A percentile compares a stretch with the other conserved stretches of the same genome.
Evolutionary conservation across 2,797 vertebrate species (phyloP).

Genomic region (Tapera naevia): DNA sequence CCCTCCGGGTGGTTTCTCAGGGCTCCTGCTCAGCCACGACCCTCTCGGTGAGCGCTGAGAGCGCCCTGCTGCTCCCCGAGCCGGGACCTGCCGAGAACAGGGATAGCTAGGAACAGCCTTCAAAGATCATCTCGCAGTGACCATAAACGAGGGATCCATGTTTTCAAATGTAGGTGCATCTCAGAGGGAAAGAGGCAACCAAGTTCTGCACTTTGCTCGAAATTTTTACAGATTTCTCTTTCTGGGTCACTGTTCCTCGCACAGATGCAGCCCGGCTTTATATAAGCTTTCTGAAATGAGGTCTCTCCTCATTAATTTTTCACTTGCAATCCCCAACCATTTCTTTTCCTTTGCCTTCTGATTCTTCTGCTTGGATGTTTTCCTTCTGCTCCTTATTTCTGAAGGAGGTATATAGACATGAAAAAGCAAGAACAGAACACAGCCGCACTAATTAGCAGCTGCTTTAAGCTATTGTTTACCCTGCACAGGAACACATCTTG

Average conservation of each 20-base stretch:
- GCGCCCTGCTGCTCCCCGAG: not conserved
- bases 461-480: slow-evolving; percentile 29
- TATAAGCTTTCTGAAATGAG: not conserved
- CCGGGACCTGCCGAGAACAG: rapidly evolving
- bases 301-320: slow-evolving; percentile 41
- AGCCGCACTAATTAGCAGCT: slow-evolving; percentile 21
- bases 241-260: not conserved
- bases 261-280: not conserved
- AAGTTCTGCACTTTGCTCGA: not conserved
- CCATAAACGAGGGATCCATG: not conserved
- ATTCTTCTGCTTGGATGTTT: slow-evolving; percentile 37
- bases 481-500: not conserved
- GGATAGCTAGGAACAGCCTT: rapidly evolving
- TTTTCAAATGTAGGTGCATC: not conserved
- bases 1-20: not conserved
- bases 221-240: not conserved
- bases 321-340: not conserved
- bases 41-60: rapidly evolving
- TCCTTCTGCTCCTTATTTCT: slow-evolving; percentile 6
- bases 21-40: not conserved
- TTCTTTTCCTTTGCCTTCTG: slow-evolving; percentile 1
- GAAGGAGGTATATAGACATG: not conserved
- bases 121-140: not conserved
- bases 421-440: not conserved
- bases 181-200: not conserved